Conservation (phyloP, 2,888 invertebrate genomes). For the Fragum fragum region DNA sequence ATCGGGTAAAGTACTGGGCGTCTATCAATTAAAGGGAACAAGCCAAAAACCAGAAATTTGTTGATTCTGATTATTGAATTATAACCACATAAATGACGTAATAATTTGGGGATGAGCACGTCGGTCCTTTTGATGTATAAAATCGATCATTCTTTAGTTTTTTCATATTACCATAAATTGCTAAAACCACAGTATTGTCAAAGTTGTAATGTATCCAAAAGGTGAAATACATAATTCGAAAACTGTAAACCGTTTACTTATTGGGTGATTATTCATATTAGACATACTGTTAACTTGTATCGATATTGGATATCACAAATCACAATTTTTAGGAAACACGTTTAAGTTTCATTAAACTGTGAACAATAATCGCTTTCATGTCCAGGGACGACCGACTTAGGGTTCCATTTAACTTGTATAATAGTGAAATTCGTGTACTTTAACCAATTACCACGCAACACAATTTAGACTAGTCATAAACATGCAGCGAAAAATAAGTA, state of each 20-base stretch:
- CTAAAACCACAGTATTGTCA: neutral
- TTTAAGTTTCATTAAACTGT: slow-evolving; percentile 9
- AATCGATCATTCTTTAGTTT: neutral
- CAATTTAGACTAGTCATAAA: too few relatives aligned
- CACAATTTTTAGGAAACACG: neutral
- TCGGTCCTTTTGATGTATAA: neutral
- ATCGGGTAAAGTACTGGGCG: too few relatives aligned
- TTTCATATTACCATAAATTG: neutral
- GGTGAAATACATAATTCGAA: neutral
- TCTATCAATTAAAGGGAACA: too few relatives aligned
- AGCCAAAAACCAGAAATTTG: too few relatives aligned
- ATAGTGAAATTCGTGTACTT: neutral
- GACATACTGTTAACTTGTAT: slow-evolving; percentile 12
- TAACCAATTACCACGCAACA: too few relatives aligned
- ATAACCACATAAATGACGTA: slow-evolving; percentile 1
- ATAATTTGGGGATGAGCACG: neutral
- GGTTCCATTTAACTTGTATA: neutral
- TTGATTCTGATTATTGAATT: too few relatives aligned
- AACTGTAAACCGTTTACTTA: slow-evolving; percentile 10
- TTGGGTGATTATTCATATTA: slow-evolving; percentile 1
- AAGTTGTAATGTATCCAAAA: neutral
- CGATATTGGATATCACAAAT: slow-evolving; percentile 18
- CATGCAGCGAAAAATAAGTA: too few relatives aligned
- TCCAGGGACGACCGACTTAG: neutral
- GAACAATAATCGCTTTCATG: slow-evolving; percentile 23